Conservation (phyloP, 2,113 vertebrate species). For the Anoplopoma fimbria region DNA sequence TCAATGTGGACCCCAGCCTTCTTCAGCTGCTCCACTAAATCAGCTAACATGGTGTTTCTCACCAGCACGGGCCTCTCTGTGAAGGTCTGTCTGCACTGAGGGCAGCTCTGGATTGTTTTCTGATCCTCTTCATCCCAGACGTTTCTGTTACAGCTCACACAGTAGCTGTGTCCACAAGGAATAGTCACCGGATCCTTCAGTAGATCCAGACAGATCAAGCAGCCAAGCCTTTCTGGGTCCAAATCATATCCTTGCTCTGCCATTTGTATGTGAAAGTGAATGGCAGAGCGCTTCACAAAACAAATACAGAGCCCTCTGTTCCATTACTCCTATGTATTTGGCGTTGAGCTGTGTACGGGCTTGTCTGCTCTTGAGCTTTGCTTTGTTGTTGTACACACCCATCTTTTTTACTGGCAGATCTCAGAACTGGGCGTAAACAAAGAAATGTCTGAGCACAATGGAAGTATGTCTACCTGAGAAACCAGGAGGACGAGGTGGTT, state of each 20-base stretch:
- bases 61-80: accelerated
- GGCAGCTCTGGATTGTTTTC: conserved; percentile 11
- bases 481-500: background rate
- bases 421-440: background rate
- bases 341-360: background rate
- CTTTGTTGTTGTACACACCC: background rate
- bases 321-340: background rate
- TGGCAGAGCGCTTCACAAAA: background rate
- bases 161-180: background rate
- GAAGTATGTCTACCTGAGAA: background rate
- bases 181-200: background rate
- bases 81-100: conserved; percentile 20
- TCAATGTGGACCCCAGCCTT: background rate
- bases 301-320: background rate
- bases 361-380: background rate
- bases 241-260: background rate
- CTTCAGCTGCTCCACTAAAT: background rate
- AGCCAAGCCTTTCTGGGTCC: background rate
- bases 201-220: background rate
- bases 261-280: background rate
- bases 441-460: background rate
- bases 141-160: background rate
- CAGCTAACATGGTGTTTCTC: conserved; percentile 23
- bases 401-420: background rate
- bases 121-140: background rate